These are phyloP conservation scores for Mellivora capensis DNA, from an alignment of 2,113 vertebrate species.

Conservation along the genomic window DNA sequence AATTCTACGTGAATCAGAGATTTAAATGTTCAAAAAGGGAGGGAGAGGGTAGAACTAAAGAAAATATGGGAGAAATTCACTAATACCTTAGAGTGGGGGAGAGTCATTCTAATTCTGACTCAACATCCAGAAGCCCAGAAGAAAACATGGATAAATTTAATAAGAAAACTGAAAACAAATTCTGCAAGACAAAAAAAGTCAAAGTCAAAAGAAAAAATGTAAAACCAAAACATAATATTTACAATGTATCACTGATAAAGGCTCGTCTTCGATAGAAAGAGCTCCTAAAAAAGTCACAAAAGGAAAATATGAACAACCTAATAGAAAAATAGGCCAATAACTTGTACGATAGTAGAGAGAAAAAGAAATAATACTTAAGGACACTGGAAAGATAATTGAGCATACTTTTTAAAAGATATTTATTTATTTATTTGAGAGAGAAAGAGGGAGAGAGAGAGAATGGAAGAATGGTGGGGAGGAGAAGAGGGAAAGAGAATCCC, in stretches of 20 bases:
- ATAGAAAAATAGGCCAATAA: not conserved
- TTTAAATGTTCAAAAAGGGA: not conserved
- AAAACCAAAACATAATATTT: not conserved
- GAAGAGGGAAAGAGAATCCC: not conserved
- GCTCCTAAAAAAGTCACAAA: not conserved
- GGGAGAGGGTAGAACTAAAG: not conserved
- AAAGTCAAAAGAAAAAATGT: not conserved
- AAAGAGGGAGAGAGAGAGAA: not conserved
- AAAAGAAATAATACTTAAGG: not conserved
- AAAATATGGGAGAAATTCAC: not conserved
- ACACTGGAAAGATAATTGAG: not conserved
- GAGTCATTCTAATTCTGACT: not conserved
- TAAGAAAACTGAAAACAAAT: not conserved
- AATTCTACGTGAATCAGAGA: not conserved
- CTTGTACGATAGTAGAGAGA: not conserved
- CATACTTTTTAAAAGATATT: not conserved
- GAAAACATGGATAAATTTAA: not conserved
- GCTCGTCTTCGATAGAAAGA: not conserved
- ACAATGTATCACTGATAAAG: not conserved
- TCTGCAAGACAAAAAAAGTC: not conserved
- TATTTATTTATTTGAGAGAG: not conserved
- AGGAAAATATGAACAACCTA: not conserved
- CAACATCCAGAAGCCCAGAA: not conserved
- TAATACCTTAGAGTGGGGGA: not conserved
- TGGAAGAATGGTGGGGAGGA: not conserved